Evolutionary conservation across 2,797 vertebrate genomes (phyloP), one percentile per base, ranked within the genome.

Genomic region (Crax fasciolata): DNA sequence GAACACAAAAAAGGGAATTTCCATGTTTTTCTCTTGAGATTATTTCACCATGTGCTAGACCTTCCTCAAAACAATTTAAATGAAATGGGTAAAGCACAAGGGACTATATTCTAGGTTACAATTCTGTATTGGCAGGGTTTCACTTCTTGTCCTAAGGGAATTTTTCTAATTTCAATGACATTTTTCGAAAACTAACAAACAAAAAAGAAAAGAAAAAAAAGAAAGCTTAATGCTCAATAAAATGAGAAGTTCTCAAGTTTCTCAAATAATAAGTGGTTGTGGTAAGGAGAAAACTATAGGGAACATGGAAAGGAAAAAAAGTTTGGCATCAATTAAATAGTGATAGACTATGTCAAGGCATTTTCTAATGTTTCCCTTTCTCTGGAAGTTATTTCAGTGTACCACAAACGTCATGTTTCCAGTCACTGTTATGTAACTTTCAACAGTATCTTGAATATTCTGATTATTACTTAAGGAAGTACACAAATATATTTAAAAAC

Each of bases 1-100:
- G 18, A 83, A 76, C 72, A n/a, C n/a, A 62, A 93, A 63, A 68
- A 86, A 83, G 44, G 27, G 35, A 84, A 92, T 87, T 93, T 93
- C 71, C 52, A 82, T 25, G 70, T 84, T 90, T 66, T 67, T 85
- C 90, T 81, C 94, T 27, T 68, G 87, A 90, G 95, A 52, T 30
- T 68, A 65, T 68, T 82, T 57, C 57, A 76, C 67, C 87, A 12
- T 62, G 59, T 70, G 39, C 51, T 91, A 71, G 46, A 65, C 93
- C 54, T 91, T 94, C 66, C 86, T 59, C 84, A 86, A 90, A 97
- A 96, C 82, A 91, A 96, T 95, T 91, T 90, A 93, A 93, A 93
- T 82, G n/a, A 89, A 87, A 76, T 73, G 30, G 30, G n/a, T 78
- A 86, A 93, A 84, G 38, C 93, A 94, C 91, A 63, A 48, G 94